Evolutionary conservation across 2,888 invertebrate genomes (phyloP), one percentile per base, ranked within the genome.

Genomic region (Xylota sylvarum): DNA sequence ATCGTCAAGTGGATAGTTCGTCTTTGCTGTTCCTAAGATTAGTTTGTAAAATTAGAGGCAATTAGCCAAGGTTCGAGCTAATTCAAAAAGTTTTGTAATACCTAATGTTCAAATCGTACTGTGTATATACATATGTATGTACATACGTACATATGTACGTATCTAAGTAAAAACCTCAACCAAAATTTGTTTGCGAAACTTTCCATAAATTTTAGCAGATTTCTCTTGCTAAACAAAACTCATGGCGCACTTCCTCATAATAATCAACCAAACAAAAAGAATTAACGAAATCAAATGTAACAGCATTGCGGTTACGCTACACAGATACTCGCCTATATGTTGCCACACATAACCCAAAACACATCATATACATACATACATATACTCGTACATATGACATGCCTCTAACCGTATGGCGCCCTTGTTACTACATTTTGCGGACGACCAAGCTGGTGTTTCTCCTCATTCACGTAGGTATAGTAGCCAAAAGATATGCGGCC

Each of bases 401-500:
- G 69, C 74, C 62, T 76, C 14, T 80, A 85, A 77, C 67, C 65
- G 81, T 72, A 65, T 62, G 81, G 70, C 81, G 85, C 85, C 85
- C 85, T 86, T 86, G 85, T 86, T 81, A 81, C 85, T 86, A 86
- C 77, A 85, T 86, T 86, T 85, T 70, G 76, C 76, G 65, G 65
- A 72, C 70, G 46, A 50, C 56, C 72, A 72, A 69, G 19, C 50
- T 46, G 76, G 27, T 76, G 65, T 64, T 79, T 85, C 85, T 67
- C 74, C 67, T 85, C 43, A 62, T 56, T 69, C 69, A 79, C 55
- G 67, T 79, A 84, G 67, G 67, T 73, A n/a, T n/a, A 55, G 69
- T 14, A 60, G 37, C 60, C 74, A 77, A 76, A 74, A 72, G 52
- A 17, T 80, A 72, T 76, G 74, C 70, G 73, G 69, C 76, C 43